Evolutionary conservation across 2,888 invertebrate genomes (phyloP), one percentile per base, ranked within the genome.

Genomic region (Merodon equestris): DNA sequence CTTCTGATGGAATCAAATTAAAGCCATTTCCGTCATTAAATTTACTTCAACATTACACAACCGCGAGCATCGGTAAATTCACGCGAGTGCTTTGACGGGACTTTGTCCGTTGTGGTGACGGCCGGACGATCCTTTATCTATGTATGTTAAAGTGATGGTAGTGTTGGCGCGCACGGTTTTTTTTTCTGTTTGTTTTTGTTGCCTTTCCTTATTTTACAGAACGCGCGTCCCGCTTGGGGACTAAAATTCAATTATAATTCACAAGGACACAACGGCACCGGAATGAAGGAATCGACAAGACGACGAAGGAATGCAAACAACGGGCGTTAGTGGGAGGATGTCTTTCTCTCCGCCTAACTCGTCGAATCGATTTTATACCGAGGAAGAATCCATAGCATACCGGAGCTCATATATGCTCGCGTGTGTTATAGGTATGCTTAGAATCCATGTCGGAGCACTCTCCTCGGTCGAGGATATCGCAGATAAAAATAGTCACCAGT

Each of bases 201-300:
- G n/a, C n/a, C 15, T 5, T 45, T 34, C 44, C 4, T 13, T 5
- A 27, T 7, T 27, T 27, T 27, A 5, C 40, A 3, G 40, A 10
- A 40, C 10, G 3, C 40, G 27, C 27, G 17, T 17, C 12, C 13
- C 42, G 42, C 36, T 60, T 42, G 60, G 14, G 58, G 64, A 27
- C 64, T 76, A 76, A 71, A 71, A 76, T 73, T 77, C 77, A 77
- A 77, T 77, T 73, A 77, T 77, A 73, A 77, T 73, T 77, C 58
- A 54, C 57, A 53, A 54, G 48, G 57, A 67, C 61, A 27, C 27
- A 2, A 27, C 27, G 27, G 3, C 2, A 27, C 27, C 51, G 42
- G 36, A 48, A 7, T 27, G 27, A 27, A 27, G 27, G 54, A 18
- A 47, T 34, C 45, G 17, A 40, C 36, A 34, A 45, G 15, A 27